Base-by-base conservation (phyloP, 1,140 invertebrate genomes). In the Lasioglossum albipes region DNA sequence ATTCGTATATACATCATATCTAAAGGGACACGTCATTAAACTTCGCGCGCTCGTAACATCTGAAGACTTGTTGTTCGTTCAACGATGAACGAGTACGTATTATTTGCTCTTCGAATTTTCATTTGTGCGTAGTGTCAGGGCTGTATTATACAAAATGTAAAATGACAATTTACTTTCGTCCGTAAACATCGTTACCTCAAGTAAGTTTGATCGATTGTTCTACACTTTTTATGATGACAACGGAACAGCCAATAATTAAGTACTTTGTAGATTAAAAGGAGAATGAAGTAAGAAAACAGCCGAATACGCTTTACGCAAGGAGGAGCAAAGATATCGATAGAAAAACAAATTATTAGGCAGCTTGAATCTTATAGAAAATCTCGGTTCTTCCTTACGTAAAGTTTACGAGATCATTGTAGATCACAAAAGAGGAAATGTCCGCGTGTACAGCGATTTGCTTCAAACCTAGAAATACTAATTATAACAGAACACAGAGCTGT, bases 201-300 rank as follows among this genome's bases (percentile, higher is more conserved):
- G 36, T 79, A 31, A 79, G 45, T 79, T 78, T 61, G 12, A 78
- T 54, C n/a, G 16, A 65, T 73, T 70, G 70, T 79, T 79, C 72
- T 73, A 79, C 76, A 57, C 65, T 79, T 79, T 72, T 73, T 73
- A 79, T 73, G 69, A 73, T 20, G 61, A 79, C 41, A 57, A 27
- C 12, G 52, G 62, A 45, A 27, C 61, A 79, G 41, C 36, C 70
- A 79, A 73, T 49, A 79, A 79, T 57, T 36, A 36, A 73, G 69
- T 79, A 73, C 72, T 73, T 73, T 66, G 18, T 79, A 79, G 61
- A n/a, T 76, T 59, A 59, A 59, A 59, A n/a, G n/a, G 62, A 71
- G n/a, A 62, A 49, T 49, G 69, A 61, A 68, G 70, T 62, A 71
- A 84, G 57, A 65, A 49, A 84, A 81, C 42, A 69, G 67, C 41